Base-by-base conservation (phyloP, 1,140 invertebrate species). In the Monomorium pharaonis region DNA sequence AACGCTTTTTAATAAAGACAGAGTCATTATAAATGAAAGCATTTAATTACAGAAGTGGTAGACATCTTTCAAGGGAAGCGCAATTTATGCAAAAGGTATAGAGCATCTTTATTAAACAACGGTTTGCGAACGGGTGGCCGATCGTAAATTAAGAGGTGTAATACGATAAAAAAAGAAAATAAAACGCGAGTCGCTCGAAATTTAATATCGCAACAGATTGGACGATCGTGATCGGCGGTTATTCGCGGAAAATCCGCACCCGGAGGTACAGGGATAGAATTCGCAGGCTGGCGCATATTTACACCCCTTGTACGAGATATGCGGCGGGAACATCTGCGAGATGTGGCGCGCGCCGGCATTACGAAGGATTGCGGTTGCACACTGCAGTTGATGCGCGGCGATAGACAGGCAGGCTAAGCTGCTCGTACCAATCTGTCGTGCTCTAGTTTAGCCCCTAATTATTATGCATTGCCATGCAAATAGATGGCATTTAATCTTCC, bases 391-490 rank as follows among this genome's bases (percentile, higher is more conserved):
- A 78, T 72, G 78, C 33, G 33, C 42, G 37, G 24, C 67, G 78
- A 72, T 58, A 81, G 78, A 81, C 65, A 81, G 37, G 65, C 49
- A n/a, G 44, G 56, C 58, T 49, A 30, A 33, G 51, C 67, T 72
- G 67, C 54, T 44, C n/a, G 67, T 54, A 56, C 76, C 44, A 49
- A 65, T 70, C 77, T 74, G 58, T 83, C 60, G 37, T 56, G 65
- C n/a, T 58, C 83, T 88, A 62, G 84, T 88, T 88, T 80, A 58
- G 75, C 56, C 62, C 30, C 83, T 91, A 91, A 92, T 93, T 92
- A 93, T 91, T 92, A 91, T 92, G 91, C 92, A 91, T 92, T 90
- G 88, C 88, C 88, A 91, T 92, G 88, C 91, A 92, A 92, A 92
- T 92, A 86, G 77, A 88, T 88, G 86, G 85, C 90, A 90, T 92